These are phyloP conservation scores for Zosterops lateralis DNA, from an alignment of 2,113 vertebrate species.

Conservation along the genomic window DNA sequence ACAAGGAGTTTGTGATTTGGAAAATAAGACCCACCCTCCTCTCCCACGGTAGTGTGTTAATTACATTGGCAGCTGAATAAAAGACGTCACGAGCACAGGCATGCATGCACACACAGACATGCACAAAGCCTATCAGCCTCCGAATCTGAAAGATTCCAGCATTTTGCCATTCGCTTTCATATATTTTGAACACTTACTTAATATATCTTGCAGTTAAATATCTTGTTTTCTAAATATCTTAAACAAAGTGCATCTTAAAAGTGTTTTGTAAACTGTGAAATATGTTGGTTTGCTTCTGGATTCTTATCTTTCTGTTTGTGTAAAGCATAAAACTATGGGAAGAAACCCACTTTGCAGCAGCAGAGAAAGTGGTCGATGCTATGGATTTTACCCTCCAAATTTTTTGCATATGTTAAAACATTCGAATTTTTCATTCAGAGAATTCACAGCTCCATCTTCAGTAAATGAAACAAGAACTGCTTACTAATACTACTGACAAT, in stretches of 20 bases:
- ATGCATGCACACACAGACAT: not conserved
- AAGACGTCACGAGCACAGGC: not conserved
- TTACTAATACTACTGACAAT: conserved; percentile 33
- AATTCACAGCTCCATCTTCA: conserved; percentile 2
- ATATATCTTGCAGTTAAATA: not conserved
- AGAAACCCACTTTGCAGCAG: not conserved
- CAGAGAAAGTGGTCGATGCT: not conserved
- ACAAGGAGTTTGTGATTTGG: not conserved
- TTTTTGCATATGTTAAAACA: conserved; percentile 8
- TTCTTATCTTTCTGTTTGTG: not conserved
- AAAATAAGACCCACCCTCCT: not conserved
- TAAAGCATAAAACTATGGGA: not conserved
- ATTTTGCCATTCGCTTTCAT: conserved; percentile 11
- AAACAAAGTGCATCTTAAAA: not conserved
- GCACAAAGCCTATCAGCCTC: not conserved
- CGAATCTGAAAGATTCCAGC: not conserved
- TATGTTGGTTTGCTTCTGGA: not conserved
- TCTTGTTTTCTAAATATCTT: not conserved
- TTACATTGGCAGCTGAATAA: conserved; percentile 16
- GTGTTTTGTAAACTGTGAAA: not conserved
- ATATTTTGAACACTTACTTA: not conserved
- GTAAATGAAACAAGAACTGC: not conserved
- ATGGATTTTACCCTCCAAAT: not conserved
- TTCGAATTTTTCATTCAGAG: not conserved
- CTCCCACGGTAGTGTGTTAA: not conserved